Base-by-base conservation (phyloP, 2,797 vertebrate species). In the Psittacula echo region DNA sequence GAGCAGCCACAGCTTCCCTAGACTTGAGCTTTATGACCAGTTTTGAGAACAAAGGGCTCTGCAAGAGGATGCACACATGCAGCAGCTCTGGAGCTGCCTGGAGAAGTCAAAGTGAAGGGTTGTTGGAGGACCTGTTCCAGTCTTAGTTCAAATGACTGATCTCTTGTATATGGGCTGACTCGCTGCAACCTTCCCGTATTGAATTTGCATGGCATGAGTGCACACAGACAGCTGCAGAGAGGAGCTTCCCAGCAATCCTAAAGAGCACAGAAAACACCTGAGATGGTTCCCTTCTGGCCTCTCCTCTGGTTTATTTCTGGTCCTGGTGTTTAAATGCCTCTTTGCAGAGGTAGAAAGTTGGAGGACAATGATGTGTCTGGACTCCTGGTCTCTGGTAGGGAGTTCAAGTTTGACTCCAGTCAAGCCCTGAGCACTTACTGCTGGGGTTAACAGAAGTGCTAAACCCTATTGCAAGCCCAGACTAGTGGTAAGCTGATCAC, bases 401-500 rank as follows among this genome's bases (percentile, higher is more conserved):
- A 56, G 70, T 29, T 22, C 54, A 58, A 23, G 20, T 58, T 58
- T 15, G 27, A 15, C 42, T 41, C 50, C 19, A 0, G 1, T 10
- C 32, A 17, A 85, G 10, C 62, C 44, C 61, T 16, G 30, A 34
- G 51, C 51, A 3, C 24, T 27, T 17, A 9, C 41, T 22, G 48
- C 41, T 5, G n/a, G 58, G 56, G 41, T 53, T 72, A 17, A 8
- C 21, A 2, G 37, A 26, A 30, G 51, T 2, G 2, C 16, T 19
- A 27, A 39, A 32, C 7, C 18, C 29, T 42, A 4, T 11, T 6
- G 61, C 44, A 4, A 11, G 62, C 62, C 60, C 37, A 4, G 37
- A 4, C 24, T 5, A 32, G 17, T 0, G 2, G 9, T 32, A 26
- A 51, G 34, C 30, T 9, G 13, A 6, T 20, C 10, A 5, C 16